Evolutionary conservation across 92 coral and sea anemone species (phyloP).

Genomic region (Parazoanthus darwini): DNA sequence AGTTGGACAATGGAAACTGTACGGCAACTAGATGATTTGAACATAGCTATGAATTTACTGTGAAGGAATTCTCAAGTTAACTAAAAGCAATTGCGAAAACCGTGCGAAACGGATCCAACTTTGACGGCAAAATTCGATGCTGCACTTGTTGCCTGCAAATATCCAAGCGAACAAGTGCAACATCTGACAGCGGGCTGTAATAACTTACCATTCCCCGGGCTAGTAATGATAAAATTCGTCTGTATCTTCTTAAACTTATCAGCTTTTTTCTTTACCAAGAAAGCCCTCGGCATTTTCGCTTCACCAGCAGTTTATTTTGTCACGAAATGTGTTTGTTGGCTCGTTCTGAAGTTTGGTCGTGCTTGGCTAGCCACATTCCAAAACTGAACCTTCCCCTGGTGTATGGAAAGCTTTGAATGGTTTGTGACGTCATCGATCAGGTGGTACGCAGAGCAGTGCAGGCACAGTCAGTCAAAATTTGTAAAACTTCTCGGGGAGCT

Average conservation of each 20-base stretch:
- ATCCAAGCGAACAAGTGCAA: conserved; percentile 37
- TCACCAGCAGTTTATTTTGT: conserved; percentile 9
- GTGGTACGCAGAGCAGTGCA: conserved; percentile 46
- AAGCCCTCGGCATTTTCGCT: conserved; percentile 85
- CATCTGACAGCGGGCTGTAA: neutral
- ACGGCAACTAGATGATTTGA: conserved; percentile 2
- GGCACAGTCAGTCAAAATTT: conserved; percentile 39
- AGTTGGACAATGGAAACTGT: neutral
- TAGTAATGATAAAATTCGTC: conserved; percentile 52
- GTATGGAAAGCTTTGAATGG: conserved; percentile 54
- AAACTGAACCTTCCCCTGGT: conserved; percentile 39
- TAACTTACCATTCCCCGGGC: conserved; percentile 72
- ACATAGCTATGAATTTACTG: conserved; percentile 19
- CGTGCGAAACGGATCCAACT: neutral
- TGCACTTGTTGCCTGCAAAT: conserved; percentile 19
- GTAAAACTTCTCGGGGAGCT: conserved; percentile 27
- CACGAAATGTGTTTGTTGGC: conserved; percentile 12
- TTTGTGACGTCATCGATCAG: conserved; percentile 71
- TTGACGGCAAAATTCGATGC: conserved; percentile 2
- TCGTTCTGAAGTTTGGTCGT: conserved; percentile 25
- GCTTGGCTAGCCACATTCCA: conserved; percentile 42
- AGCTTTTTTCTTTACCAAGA: conserved; percentile 74
- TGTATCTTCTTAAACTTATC: conserved; percentile 64
- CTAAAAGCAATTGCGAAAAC: neutral
- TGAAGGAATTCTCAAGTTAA: conserved; percentile 1